phyloP scores from a whole-genome alignment of 2,888 invertebrate genomes.

The Agonopterix subpropinquella region DNA sequence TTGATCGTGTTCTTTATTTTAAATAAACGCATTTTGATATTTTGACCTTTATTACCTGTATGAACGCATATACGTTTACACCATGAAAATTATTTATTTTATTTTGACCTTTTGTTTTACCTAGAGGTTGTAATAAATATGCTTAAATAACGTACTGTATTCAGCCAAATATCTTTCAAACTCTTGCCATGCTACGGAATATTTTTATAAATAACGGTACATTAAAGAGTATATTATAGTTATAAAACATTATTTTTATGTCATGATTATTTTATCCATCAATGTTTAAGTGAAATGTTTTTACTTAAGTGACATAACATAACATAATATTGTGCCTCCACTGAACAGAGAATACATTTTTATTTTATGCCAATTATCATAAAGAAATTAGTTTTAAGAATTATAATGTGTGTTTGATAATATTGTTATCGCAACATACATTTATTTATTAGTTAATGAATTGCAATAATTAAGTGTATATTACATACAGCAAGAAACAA shows the following conservation, averaged over 20 bases:
- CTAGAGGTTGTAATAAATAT: too few species aligned
- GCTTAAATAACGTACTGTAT: too few species aligned
- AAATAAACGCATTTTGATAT: too few species aligned
- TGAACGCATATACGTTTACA: too few species aligned
- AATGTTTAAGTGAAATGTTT: slow-evolving; percentile 18
- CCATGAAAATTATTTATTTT: too few species aligned
- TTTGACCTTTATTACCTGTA: too few species aligned
- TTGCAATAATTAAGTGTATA: slow-evolving; percentile 6
- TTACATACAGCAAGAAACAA: slow-evolving; percentile 4
- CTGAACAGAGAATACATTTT: slow-evolving; percentile 34
- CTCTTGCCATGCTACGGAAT: slow-evolving; percentile 38
- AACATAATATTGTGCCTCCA: slow-evolving; percentile 35
- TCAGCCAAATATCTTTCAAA: slow-evolving; percentile 4
- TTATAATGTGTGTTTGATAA: slow-evolving; percentile 10
- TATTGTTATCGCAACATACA: slow-evolving; percentile 13
- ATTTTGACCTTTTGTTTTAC: too few species aligned
- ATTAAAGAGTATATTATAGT: slow-evolving; percentile 19
- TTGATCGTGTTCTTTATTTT: too few species aligned
- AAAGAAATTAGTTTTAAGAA: slow-evolving; percentile 9
- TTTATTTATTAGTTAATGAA: slow-evolving; percentile 12
- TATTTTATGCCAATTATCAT: slow-evolving; percentile 41
- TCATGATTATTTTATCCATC: slow-evolving; percentile 28
- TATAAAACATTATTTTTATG: slow-evolving; percentile 25
- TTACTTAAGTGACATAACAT: slow-evolving; percentile 21
- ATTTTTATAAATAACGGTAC: slow-evolving; percentile 33